These are phyloP conservation scores for Phyllotis vaccarum DNA, from an alignment of 2,797 vertebrate species.

Conservation along the genomic window DNA sequence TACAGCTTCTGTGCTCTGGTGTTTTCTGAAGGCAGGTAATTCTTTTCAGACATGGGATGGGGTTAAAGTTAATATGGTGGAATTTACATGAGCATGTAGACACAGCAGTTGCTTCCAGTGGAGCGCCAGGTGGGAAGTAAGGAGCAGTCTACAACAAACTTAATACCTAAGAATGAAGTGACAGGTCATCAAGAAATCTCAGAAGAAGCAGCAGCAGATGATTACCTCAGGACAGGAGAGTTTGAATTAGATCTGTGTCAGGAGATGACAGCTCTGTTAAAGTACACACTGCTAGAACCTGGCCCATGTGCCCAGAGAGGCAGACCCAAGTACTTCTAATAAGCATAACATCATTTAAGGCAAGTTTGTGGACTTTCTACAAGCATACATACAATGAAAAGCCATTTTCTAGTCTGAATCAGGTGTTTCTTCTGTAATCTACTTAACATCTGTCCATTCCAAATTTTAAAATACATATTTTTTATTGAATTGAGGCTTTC, in stretches of 20 bases:
- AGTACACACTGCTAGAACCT: not conserved
- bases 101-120: not conserved
- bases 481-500: not conserved
- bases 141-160: not conserved
- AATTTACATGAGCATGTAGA: not conserved
- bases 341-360: not conserved
- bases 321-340: not conserved
- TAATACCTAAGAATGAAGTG: not conserved
- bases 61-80: not conserved
- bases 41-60: not conserved
- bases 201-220: not conserved
- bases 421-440: slow-evolving; percentile 1
- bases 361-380: not conserved
- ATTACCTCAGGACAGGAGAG: not conserved
- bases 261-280: slow-evolving; percentile 46
- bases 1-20: slow-evolving; percentile 21
- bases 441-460: not conserved
- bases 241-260: slow-evolving; percentile 21
- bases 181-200: slow-evolving; percentile 21
- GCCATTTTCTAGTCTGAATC: not conserved
- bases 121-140: not conserved
- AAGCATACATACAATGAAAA: not conserved
- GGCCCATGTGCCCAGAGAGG: not conserved
- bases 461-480: not conserved
- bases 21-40: slow-evolving; percentile 27